Evolutionary conservation across 2,113 vertebrate genomes (phyloP), one percentile per base, ranked within the genome.

Genomic region (Aphyosemion australe): DNA sequence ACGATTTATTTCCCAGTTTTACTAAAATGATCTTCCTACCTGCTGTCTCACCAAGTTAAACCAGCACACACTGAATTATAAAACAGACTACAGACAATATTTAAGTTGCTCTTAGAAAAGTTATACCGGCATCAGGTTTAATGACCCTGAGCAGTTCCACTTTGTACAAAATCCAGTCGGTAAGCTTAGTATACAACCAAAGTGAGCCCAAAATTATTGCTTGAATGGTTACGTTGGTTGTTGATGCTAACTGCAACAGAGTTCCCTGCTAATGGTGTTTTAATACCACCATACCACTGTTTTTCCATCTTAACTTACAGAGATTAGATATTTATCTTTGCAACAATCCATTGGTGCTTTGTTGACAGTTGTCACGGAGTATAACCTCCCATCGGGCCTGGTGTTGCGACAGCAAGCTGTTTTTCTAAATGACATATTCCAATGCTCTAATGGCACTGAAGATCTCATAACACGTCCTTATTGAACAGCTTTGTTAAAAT

Each of bases 161-260:
- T 26, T 48, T 45, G 13, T 51, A 14, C 8, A 57, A 42, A 19
- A 32, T 1, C 8, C 31, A 58, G 14, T 51, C 39, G 51, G 11
- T 15, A 56, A 31, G 43, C 53, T 49, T 31, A 47, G 57, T 60
- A 46, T 14, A 60, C 43, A 47, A 26, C n/a, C 55, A 48, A 4
- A 21, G 16, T 9, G 12, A 59, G 5, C 47, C 7, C 12, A 10
- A 34, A 47, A 34, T 13, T 45, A 37, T 39, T 46, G 26, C 42
- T 46, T 16, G 4, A 43, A 1, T 13, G 12, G 42, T 0, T 16
- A 72, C 52, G 26, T 67, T 52, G 21, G 18, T 41, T 74, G 66
- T 69, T 49, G 62, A 34, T 16, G 45, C 49, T 66, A 90, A 87
- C 87, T 89, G 89, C 89, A 86, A 91, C 86, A 86, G 88, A 80